Conservation (phyloP, 2,888 invertebrate genomes). For the Xestoiulus laeticollis region DNA sequence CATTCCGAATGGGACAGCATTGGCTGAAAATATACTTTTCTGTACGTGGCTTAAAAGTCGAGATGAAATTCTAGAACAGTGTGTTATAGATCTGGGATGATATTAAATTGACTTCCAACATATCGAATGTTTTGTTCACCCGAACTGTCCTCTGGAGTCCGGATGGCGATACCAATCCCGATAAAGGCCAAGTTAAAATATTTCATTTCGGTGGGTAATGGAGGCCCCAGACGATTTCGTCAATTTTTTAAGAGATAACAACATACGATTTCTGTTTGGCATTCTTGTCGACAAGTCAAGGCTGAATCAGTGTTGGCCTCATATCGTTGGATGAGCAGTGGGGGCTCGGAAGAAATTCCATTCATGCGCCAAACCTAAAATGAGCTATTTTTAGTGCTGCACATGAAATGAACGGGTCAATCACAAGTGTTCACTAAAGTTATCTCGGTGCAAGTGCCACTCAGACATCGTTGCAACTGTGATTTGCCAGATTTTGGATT, state of each 20-base stretch:
- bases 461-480: too few species aligned
- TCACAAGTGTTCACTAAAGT: neutral
- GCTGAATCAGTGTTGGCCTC: neutral
- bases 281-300: neutral
- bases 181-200: neutral
- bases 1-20: neutral
- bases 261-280: neutral
- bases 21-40: neutral
- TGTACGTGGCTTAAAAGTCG: neutral
- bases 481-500: too few species aligned
- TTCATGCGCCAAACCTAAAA: neutral
- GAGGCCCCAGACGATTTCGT: neutral
- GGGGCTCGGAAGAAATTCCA: slow-evolving; percentile 1
- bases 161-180: neutral
- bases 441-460: too few species aligned
- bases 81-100: neutral
- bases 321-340: neutral
- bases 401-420: neutral
- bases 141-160: neutral
- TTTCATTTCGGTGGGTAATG: neutral
- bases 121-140: neutral
- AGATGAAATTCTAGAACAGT: too few species aligned
- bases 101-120: neutral
- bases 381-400: neutral
- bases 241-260: neutral